phyloP scores from a whole-genome alignment of 2,888 invertebrate species.

The Harpagoxenus sublaevis region DNA sequence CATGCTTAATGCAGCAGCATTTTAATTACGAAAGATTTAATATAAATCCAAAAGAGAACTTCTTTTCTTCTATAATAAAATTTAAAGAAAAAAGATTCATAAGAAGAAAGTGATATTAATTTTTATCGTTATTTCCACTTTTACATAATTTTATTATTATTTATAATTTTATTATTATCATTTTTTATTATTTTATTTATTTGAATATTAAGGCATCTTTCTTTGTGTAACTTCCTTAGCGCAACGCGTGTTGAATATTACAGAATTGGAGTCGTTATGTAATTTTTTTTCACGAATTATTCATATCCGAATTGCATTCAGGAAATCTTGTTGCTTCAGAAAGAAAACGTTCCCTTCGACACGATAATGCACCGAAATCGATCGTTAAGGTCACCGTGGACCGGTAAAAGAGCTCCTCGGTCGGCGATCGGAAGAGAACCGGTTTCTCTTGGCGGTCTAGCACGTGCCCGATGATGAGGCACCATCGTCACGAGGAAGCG shows the following conservation, averaged over 20 bases:
- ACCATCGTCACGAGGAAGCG: conserved; percentile 60
- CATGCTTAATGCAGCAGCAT: background rate
- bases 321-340: conserved; percentile 30
- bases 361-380: conserved; percentile 65
- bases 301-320: background rate
- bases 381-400: conserved; percentile 59
- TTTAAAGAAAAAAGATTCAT: background rate
- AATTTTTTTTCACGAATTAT: background rate
- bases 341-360: conserved; percentile 16
- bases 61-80: background rate
- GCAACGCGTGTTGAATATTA: background rate
- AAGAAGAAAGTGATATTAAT: background rate
- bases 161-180: background rate
- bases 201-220: background rate
- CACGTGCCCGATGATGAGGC: conserved; percentile 75
- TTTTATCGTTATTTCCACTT: background rate
- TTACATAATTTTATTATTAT: background rate
- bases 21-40: background rate
- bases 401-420: conserved; percentile 59
- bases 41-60: background rate
- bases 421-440: conserved; percentile 66
- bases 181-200: background rate
- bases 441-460: conserved; percentile 68
- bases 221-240: background rate
- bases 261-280: background rate